Base-by-base conservation (phyloP, 2,888 invertebrate genomes). In the Rhagium mordax region DNA sequence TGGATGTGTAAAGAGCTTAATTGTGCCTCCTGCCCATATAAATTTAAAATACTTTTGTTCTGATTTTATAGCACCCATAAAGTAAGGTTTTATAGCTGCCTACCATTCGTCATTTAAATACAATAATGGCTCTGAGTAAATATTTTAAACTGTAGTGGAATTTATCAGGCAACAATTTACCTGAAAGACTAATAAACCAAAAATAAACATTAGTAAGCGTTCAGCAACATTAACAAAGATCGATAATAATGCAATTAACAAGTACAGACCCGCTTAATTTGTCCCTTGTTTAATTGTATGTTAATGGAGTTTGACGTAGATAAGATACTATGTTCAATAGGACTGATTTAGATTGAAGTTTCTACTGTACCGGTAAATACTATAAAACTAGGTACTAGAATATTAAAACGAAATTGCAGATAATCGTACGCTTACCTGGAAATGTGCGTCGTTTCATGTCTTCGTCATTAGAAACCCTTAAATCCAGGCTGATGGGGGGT, bases 231-330 rank as follows among this genome's bases (percentile, higher is more conserved):
- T 33, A 33, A 33, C 27, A 57, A 57, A 15, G 24, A 20, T 57
- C 24, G n/a, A 57, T 29, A 57, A 57, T 27, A 24, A 57, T 27
- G 27, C 27, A 57, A 57, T 57, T 57, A 57, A 24, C 57, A 57
- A 57, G 13, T 27, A 27, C 5, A 27, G 27, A 27, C n/a, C 29
- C 33, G 33, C 33, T 57, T 24, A 57, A 57, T 29, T 57, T 57
- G 57, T 57, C 57, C 27, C 3, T 55, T 27, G n/a, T 27, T 29
- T 27, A 57, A 57, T 57, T n/a, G 29, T 29, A 57, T 57, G 21
- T 57, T 57, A 57, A 57, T 29, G 57, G 15, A 27, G 3, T 13
- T 33, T 8, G 13, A 33, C 33, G 33, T 33, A 33, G 33, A 33
- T 33, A 13, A 33, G 33, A 33, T 33, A 29, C 29, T 8, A 4